Conservation (phyloP, 2,888 invertebrate genomes). For the Drosophila fungiperda region DNA sequence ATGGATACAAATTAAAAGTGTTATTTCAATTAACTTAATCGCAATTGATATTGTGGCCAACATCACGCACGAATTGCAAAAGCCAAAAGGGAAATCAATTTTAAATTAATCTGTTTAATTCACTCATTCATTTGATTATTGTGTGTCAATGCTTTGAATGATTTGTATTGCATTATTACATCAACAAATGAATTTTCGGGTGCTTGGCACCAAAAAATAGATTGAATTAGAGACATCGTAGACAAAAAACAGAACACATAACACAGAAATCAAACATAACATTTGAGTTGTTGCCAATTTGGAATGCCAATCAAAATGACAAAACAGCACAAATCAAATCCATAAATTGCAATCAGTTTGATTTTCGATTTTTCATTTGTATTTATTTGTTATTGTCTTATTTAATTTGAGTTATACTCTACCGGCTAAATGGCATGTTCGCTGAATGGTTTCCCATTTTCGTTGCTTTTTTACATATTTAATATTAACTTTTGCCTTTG, state of each 20-base stretch:
- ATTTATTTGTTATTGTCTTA: neutral
- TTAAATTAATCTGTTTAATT: slow-evolving; percentile 59
- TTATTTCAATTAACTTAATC: slow-evolving; percentile 42
- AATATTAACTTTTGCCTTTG: neutral
- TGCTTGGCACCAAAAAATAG: slow-evolving; percentile 35
- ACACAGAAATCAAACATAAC: neutral
- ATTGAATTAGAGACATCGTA: slow-evolving; percentile 34
- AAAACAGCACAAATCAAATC: slow-evolving; percentile 70
- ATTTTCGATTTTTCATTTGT: slow-evolving; percentile 9
- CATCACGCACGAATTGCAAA: slow-evolving; percentile 46
- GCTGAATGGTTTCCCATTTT: neutral
- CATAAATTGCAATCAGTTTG: slow-evolving; percentile 68
- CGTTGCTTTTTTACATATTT: neutral
- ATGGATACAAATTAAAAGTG: slow-evolving; percentile 24
- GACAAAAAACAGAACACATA: slow-evolving; percentile 1
- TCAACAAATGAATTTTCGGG: slow-evolving; percentile 38
- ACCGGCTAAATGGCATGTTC: neutral
- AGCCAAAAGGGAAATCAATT: slow-evolving; percentile 26
- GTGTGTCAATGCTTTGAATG: slow-evolving; percentile 21
- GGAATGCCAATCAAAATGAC: slow-evolving; percentile 75
- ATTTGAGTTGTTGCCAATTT: slow-evolving; percentile 67
- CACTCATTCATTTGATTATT: slow-evolving; percentile 32
- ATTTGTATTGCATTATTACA: slow-evolving; percentile 19
- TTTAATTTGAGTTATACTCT: slow-evolving; percentile 47
- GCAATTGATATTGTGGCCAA: slow-evolving; percentile 3